Evolutionary conservation across 2,888 invertebrate genomes (phyloP).

Genomic region (Ormyrus thymus): DNA sequence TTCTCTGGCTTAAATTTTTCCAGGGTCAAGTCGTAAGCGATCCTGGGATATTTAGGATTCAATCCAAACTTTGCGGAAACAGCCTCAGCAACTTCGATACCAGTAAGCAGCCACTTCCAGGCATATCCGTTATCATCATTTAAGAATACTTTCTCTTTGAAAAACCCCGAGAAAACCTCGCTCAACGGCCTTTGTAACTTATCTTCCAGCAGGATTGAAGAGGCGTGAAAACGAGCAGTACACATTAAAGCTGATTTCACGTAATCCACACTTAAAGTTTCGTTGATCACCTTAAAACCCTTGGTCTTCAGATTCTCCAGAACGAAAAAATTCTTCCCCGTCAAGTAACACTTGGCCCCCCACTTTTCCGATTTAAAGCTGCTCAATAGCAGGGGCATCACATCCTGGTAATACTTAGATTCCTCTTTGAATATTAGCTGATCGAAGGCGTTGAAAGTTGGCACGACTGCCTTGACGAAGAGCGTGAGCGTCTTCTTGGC

Average conservation of each 20-base stretch:
- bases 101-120: not conserved
- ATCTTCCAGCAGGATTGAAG: no score
- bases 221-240: slow-evolving; percentile 49
- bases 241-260: slow-evolving; percentile 60
- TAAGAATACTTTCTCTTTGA: no score
- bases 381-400: not conserved
- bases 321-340: not conserved
- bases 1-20: no score
- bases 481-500: no score
- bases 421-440: not conserved
- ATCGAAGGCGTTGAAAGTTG: not conserved
- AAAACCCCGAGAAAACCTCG: no score
- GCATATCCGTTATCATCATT: not conserved
- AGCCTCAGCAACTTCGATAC: no score
- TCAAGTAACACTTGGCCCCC: slow-evolving; percentile 10
- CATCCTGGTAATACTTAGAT: not conserved
- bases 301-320: not conserved
- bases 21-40: no score
- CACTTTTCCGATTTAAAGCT: not conserved
- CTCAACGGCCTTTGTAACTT: no score
- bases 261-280: slow-evolving; percentile 53
- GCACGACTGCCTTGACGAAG: no score
- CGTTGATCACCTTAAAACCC: not conserved
- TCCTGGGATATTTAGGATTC: no score
- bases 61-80: no score